Base-by-base conservation (phyloP, 2,113 vertebrate species). In the Semnornis frantzii region DNA sequence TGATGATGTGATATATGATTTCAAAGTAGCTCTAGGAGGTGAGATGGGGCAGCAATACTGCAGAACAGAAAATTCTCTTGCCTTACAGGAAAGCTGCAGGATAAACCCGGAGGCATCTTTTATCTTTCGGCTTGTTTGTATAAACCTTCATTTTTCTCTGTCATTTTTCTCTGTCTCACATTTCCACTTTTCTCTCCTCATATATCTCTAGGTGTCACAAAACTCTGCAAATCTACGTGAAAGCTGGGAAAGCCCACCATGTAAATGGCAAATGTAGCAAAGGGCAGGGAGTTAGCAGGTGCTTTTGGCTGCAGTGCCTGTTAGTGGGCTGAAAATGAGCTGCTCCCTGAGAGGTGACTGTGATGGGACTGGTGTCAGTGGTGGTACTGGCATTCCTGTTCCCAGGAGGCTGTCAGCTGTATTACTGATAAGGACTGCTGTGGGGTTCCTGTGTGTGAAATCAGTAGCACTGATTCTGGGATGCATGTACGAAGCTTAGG, bases 1-100 rank as follows among this genome's bases (percentile, higher is more conserved):
- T 87, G 93, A 70, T 69, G 74, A 65, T 68, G 31, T 71, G 69
- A 91, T 93, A 90, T 70, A 74, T 85, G 39, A 60, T 81, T 85
- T 95, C 60, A 59, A 31, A 82, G 46, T n/a, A 85, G 24, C 25
- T 79, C n/a, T 74, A 63, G 82, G 31, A 87, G 48, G 75, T 77
- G 68, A 85, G 34, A 80, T 87, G 64, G 85, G 27, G 64, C 68
- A 94, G 79, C 64, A 74, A 2, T 31, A 54, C 33, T 18, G 24
- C 8, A 4, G 62, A 95, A 72, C 25, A 82, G 52, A 85, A 87
- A 70, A 82, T 70, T 79, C 25, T 68, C 13, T 78, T 5, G 10
- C n/a, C 68, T 63, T 73, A 71, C 60, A 70, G 60, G 34, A 82
- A 89, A 82, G 64, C 79, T 68, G 57, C 75, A 77, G 72, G 23